These are phyloP conservation scores for Diarsia rubi DNA, from an alignment of 2,888 invertebrate species.

Conservation along the genomic window DNA sequence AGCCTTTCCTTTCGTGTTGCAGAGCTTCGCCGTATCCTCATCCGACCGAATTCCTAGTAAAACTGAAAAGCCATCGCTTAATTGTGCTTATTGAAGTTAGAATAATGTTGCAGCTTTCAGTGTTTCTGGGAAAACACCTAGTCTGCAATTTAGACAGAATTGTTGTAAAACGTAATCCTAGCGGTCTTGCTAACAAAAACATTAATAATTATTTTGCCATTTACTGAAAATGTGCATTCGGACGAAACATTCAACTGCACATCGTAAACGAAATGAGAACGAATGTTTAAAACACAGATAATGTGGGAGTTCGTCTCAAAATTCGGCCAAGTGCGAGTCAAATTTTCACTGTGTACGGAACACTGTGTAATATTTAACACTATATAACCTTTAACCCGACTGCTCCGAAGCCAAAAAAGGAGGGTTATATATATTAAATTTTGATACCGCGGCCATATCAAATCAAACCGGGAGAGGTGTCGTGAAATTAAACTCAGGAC, in stretches of 20 bases:
- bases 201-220: not conserved
- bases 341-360: not conserved
- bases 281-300: not conserved
- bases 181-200: not conserved
- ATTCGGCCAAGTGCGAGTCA: not conserved
- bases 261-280: not conserved
- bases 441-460: too few species aligned
- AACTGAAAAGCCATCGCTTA: not conserved
- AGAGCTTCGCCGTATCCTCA: not conserved
- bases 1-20: too few species aligned
- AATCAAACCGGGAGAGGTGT: too few species aligned
- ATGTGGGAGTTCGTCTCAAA: not conserved
- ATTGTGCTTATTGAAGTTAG: not conserved
- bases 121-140: not conserved
- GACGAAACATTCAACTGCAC: not conserved
- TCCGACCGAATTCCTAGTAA: not conserved
- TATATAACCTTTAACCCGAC: too few species aligned
- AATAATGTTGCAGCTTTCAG: not conserved
- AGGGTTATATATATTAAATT: too few species aligned
- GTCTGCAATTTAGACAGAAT: not conserved
- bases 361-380: not conserved
- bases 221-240: constrained; percentile 16
- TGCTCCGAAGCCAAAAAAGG: too few species aligned
- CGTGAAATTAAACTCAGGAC: too few species aligned
- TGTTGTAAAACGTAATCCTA: not conserved